Evolutionary conservation across 1,140 invertebrate genomes (phyloP).

Genomic region (Atta colombica): DNA sequence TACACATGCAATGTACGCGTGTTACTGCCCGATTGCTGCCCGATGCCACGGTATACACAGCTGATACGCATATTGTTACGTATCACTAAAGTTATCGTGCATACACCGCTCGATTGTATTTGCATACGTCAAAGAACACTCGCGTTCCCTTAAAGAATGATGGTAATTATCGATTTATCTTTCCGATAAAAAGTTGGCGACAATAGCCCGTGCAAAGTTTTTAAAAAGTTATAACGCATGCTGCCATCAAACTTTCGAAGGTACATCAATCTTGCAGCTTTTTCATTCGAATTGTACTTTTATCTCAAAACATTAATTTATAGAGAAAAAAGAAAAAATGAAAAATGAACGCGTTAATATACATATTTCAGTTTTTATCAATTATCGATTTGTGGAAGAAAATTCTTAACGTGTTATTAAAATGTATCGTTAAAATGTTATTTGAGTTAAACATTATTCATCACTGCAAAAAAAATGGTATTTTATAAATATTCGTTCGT

Average conservation of each 20-base stretch:
- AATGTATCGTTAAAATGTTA: background rate
- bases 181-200: slow-evolving; percentile 47
- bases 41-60: slow-evolving; percentile 30
- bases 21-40: slow-evolving; percentile 32
- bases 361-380: background rate
- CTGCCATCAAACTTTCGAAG: slow-evolving; percentile 40
- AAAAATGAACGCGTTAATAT: background rate
- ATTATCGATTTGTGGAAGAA: background rate
- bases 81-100: slow-evolving; percentile 46
- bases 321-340: background rate
- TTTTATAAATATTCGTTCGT: background rate
- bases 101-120: slow-evolving; percentile 50
- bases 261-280: slow-evolving; percentile 47
- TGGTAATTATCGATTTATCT: slow-evolving; percentile 59
- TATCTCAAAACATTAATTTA: slow-evolving; percentile 23
- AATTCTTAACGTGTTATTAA: background rate
- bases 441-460: background rate
- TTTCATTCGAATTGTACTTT: slow-evolving; percentile 24
- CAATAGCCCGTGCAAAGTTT: slow-evolving; percentile 40
- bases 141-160: slow-evolving; percentile 51
- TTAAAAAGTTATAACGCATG: slow-evolving; percentile 54
- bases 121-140: slow-evolving; percentile 48
- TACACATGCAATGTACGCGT: slow-evolving; percentile 33
- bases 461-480: background rate
- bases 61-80: slow-evolving; percentile 44